Evolutionary conservation across 1,140 invertebrate species (phyloP).

Genomic region (Drosophila azteca): DNA sequence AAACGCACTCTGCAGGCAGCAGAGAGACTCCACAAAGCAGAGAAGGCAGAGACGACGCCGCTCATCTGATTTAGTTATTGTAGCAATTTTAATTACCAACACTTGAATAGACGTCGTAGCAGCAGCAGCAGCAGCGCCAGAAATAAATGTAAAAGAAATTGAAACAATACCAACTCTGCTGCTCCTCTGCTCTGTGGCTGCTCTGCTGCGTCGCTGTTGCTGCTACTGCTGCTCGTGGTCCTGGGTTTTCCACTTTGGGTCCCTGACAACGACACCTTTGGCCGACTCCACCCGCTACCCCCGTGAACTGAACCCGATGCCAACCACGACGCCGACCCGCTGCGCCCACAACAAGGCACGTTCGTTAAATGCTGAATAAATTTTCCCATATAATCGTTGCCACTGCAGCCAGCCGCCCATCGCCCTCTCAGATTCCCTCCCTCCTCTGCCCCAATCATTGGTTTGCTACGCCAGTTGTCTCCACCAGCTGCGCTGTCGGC

Average conservation of each 20-base stretch:
- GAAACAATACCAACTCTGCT: conserved; percentile 69
- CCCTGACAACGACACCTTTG: conserved; percentile 69
- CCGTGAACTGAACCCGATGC: conserved; percentile 24
- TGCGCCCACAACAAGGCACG: conserved; percentile 40
- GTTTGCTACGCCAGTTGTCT: conserved; percentile 37
- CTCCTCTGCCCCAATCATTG: conserved; percentile 7
- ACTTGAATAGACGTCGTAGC: conserved; percentile 43
- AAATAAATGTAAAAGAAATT: conserved; percentile 50
- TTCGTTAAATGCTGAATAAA: conserved; percentile 81
- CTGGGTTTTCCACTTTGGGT: conserved; percentile 59
- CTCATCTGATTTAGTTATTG: conserved; percentile 77
- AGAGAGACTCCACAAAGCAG: background rate
- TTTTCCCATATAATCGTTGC: conserved; percentile 75
- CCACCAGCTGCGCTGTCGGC: conserved; percentile 41
- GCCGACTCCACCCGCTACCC: conserved; percentile 37
- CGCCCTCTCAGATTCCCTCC: conserved; percentile 39
- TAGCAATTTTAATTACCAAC: conserved; percentile 77
- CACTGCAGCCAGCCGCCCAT: conserved; percentile 33
- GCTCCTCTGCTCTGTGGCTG: conserved; percentile 5
- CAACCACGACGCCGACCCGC: conserved; percentile 14
- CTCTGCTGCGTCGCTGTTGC: background rate
- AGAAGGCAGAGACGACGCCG: conserved; percentile 8
- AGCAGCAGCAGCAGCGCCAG: conserved; percentile 2
- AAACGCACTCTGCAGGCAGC: background rate
- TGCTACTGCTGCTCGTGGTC: conserved; percentile 10